phyloP scores from a whole-genome alignment of 2,888 invertebrate genomes.

The Synergus itoensis region DNA sequence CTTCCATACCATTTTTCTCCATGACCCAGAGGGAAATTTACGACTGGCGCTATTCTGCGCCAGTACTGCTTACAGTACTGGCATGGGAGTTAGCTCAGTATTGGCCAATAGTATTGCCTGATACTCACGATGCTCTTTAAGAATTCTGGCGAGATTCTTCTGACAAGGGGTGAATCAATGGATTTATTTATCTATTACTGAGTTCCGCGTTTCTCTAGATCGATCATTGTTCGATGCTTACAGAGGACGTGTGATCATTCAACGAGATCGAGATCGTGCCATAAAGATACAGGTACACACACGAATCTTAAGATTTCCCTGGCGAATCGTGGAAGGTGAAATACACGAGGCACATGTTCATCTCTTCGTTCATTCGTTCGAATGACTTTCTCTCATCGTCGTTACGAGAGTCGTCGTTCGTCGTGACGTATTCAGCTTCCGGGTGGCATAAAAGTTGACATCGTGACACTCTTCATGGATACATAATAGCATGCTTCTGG shows the following conservation, averaged over 20 bases:
- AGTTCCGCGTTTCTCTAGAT: constrained; percentile 60
- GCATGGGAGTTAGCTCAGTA: too few relatives aligned
- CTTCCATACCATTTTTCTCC: background rate
- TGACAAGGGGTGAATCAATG: constrained; percentile 18
- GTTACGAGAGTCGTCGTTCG: constrained; percentile 55
- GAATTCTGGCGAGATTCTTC: background rate
- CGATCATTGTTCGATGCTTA: constrained; percentile 55
- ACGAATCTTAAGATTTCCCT: constrained; percentile 53
- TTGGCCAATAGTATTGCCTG: too few relatives aligned
- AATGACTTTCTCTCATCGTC: constrained; percentile 66
- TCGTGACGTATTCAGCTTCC: constrained; percentile 63
- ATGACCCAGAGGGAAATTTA: background rate
- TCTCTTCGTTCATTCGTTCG: constrained; percentile 56
- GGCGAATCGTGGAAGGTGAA: constrained; percentile 49
- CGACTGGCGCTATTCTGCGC: too few relatives aligned
- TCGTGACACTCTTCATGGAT: constrained; percentile 46
- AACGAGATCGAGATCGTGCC: constrained; percentile 44
- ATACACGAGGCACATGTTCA: constrained; percentile 55
- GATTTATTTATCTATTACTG: constrained; percentile 51
- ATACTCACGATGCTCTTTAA: background rate
- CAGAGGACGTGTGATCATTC: constrained; percentile 49
- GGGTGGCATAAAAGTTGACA: constrained; percentile 62
- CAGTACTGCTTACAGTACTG: too few relatives aligned
- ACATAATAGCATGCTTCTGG: background rate
- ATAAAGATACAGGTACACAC: constrained; percentile 37